Conservation (phyloP, 2,888 invertebrate genomes). For the Lordiphosa andalusiaca region DNA sequence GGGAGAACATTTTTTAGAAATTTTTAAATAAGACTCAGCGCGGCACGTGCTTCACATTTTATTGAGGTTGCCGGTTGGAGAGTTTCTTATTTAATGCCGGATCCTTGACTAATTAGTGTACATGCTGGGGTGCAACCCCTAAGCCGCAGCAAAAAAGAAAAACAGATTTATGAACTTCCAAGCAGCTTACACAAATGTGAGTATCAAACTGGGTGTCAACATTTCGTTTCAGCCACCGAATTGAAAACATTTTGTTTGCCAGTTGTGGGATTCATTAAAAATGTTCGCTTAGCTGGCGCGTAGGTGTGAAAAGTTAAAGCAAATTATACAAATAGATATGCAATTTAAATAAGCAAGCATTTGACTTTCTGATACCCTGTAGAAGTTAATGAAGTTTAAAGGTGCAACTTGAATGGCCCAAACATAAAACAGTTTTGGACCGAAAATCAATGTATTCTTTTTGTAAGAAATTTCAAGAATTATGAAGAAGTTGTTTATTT, state of each 20-base stretch:
- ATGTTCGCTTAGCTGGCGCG: slow-evolving; percentile 50
- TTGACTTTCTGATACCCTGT: no score
- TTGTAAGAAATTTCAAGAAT: no score
- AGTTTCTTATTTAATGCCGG: slow-evolving; percentile 33
- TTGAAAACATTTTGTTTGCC: slow-evolving; percentile 8
- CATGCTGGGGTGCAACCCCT: slow-evolving; percentile 24
- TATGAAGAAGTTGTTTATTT: no score
- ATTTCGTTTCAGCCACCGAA: slow-evolving; percentile 15
- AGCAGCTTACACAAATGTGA: slow-evolving; percentile 14
- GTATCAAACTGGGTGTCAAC: slow-evolving; percentile 27
- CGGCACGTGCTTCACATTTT: slow-evolving; percentile 48
- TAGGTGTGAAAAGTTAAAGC: slow-evolving; percentile 23
- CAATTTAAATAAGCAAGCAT: background rate
- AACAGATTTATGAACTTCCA: slow-evolving; percentile 38
- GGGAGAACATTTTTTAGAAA: slow-evolving; percentile 15
- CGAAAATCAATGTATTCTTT: no score
- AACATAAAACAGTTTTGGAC: no score
- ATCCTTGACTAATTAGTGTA: slow-evolving; percentile 64
- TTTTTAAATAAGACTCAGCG: slow-evolving; percentile 40
- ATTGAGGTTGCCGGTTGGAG: slow-evolving; percentile 11
- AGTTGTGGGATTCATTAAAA: slow-evolving; percentile 53
- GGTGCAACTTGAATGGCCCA: no score
- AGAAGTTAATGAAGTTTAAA: no score
- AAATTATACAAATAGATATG: slow-evolving; percentile 10
- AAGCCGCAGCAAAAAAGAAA: slow-evolving; percentile 25